phyloP scores from a whole-genome alignment of 2,113 vertebrate genomes.

The Circaetus cinerascens region DNA sequence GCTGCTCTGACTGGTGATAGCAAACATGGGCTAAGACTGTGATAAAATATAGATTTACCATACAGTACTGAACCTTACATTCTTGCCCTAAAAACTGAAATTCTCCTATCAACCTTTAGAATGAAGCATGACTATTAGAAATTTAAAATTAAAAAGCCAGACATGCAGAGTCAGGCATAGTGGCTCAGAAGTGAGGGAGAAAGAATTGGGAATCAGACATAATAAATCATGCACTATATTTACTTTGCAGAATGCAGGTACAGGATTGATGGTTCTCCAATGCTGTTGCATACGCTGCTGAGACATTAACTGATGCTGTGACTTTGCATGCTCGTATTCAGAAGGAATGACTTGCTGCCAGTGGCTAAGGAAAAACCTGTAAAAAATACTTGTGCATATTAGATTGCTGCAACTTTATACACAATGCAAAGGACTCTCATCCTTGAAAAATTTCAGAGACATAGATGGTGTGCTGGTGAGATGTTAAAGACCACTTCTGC shows the following conservation, averaged over 20 bases:
- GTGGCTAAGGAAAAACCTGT: neutral
- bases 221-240: conserved; percentile 56
- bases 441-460: neutral
- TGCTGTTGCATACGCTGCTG: neutral
- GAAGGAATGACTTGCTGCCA: conserved; percentile 2
- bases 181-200: neutral
- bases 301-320: conserved; percentile 26
- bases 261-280: conserved; percentile 12
- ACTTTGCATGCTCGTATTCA: conserved; percentile 11
- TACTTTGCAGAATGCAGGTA: conserved; percentile 21
- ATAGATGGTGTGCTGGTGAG: neutral
- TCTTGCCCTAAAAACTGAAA: neutral
- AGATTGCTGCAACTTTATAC: neutral
- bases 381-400: neutral
- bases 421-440: neutral
- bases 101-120: neutral
- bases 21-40: neutral
- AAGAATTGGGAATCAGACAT: neutral
- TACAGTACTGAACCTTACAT: neutral
- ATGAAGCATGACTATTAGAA: neutral
- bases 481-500: neutral
- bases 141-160: conserved; percentile 3
- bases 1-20: neutral
- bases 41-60: neutral
- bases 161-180: neutral